Evolutionary conservation across 2,113 vertebrate species (phyloP).

Genomic region (Cryptomyrus ogoouensis): DNA sequence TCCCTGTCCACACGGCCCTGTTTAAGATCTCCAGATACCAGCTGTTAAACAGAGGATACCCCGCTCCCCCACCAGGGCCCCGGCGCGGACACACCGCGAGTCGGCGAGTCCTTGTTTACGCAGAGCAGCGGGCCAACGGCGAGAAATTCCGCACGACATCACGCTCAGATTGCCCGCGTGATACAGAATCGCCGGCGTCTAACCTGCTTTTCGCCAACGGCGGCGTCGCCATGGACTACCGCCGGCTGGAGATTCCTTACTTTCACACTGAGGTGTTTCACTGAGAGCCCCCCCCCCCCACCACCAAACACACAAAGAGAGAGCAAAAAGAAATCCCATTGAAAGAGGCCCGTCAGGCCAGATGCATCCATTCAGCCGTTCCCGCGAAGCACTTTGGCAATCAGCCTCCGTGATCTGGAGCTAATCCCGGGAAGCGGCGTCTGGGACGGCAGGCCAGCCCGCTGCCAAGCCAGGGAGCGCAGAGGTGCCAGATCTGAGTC

Average conservation of each 20-base stretch:
- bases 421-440: neutral
- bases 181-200: neutral
- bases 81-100: too few species aligned
- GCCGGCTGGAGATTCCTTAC: neutral
- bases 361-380: neutral
- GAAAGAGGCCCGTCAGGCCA: neutral
- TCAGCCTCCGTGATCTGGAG: neutral
- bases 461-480: neutral
- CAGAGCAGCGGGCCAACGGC: neutral
- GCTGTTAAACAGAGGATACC: neutral
- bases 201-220: neutral
- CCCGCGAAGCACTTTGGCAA: neutral
- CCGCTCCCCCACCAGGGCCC: too few species aligned
- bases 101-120: neutral
- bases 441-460: neutral
- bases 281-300: neutral
- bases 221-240: neutral
- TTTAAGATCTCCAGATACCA: neutral
- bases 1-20: neutral
- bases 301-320: neutral
- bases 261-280: neutral
- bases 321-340: neutral
- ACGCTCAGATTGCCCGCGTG: neutral
- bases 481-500: neutral
- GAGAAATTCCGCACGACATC: neutral